A percentile compares a stretch with the other conserved stretches of the same genome.
These are phyloP conservation scores for Poeciliopsis prolifica DNA, from an alignment of 2,113 vertebrate genomes.

Conservation along the genomic window DNA sequence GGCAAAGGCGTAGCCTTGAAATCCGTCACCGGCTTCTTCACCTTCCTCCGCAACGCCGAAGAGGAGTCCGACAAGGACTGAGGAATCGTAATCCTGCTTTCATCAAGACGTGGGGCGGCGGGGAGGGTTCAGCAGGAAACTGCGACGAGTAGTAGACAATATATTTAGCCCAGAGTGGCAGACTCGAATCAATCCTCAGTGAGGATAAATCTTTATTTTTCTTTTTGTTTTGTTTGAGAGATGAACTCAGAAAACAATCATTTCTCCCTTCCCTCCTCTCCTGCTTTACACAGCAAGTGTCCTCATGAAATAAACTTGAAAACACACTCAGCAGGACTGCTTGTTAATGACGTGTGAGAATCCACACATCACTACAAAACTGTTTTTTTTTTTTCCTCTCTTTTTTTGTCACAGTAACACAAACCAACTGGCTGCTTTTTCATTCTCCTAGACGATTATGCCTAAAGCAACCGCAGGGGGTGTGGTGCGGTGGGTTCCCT, in stretches of 20 bases:
- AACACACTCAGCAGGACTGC: conserved; percentile 70
- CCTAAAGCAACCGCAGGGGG: conserved; percentile 42
- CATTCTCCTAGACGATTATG: conserved; percentile 62
- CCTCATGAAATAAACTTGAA: conserved; percentile 73
- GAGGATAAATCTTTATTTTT: conserved; percentile 70
- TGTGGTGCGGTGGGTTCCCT: conserved; percentile 50
- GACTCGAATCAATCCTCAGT: conserved; percentile 76
- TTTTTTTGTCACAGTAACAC: conserved; percentile 52
- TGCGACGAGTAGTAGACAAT: conserved; percentile 48
- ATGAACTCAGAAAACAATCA: conserved; percentile 76
- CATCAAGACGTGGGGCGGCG: conserved; percentile 14
- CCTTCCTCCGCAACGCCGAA: conserved; percentile 93
- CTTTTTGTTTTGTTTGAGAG: conserved; percentile 49
- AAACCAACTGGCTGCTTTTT: conserved; percentile 76
- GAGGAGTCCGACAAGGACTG: conserved; percentile 96
- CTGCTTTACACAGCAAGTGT: conserved; percentile 73
- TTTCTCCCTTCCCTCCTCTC: conserved; percentile 57
- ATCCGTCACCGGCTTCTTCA: conserved; percentile 96
- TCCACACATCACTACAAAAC: conserved; percentile 65
- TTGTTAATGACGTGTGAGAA: conserved; percentile 66
- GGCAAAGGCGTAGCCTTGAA: conserved; percentile 98
- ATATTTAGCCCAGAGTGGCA: conserved; percentile 59
- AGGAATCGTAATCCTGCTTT: conserved; percentile 54
- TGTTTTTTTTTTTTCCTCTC: not conserved
- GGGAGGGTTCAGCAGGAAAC: conserved; percentile 40